Evolutionary conservation across 2,797 vertebrate species (phyloP).

Genomic region (Anolis apletophallus): DNA sequence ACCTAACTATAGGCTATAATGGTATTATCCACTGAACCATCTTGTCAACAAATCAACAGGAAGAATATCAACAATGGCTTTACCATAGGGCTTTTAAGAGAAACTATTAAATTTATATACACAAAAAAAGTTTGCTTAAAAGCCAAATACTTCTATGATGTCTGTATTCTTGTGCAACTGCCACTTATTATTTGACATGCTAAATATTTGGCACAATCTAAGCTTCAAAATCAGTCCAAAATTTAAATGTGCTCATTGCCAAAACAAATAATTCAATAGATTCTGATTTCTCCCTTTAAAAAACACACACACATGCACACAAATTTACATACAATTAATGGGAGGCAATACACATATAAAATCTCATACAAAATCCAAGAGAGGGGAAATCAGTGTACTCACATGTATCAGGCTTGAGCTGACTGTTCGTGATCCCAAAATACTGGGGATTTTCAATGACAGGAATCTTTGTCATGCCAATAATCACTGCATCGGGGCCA

Average conservation of each 20-base stretch:
- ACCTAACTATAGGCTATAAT: not conserved
- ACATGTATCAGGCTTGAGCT: conserved; percentile 97
- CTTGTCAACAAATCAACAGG: conserved; percentile 61
- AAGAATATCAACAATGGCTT: conserved; percentile 45
- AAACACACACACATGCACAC: too few species aligned
- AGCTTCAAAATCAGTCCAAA: not conserved
- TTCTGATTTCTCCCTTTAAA: not conserved
- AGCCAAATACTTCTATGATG: not conserved
- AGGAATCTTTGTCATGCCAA: conserved; percentile 98
- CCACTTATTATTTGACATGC: not conserved
- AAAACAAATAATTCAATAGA: conserved; percentile 33
- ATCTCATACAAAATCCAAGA: not conserved
- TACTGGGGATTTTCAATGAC: conserved; percentile 99
- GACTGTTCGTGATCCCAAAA: conserved; percentile 95
- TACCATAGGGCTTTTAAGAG: not conserved
- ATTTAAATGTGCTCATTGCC: conserved; percentile 39
- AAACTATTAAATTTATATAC: conserved; percentile 31
- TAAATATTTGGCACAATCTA: not conserved
- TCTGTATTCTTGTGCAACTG: not conserved
- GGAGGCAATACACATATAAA: not conserved
- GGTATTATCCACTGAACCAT: not conserved
- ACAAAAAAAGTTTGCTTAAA: conserved; percentile 21
- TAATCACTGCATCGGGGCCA: conserved; percentile 94
- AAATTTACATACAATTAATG: not conserved
- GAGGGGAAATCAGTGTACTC: conserved; percentile 80